These are phyloP conservation scores for Rhinopomastus cyanomelas DNA, from an alignment of 2,113 vertebrate species.

Conservation along the genomic window DNA sequence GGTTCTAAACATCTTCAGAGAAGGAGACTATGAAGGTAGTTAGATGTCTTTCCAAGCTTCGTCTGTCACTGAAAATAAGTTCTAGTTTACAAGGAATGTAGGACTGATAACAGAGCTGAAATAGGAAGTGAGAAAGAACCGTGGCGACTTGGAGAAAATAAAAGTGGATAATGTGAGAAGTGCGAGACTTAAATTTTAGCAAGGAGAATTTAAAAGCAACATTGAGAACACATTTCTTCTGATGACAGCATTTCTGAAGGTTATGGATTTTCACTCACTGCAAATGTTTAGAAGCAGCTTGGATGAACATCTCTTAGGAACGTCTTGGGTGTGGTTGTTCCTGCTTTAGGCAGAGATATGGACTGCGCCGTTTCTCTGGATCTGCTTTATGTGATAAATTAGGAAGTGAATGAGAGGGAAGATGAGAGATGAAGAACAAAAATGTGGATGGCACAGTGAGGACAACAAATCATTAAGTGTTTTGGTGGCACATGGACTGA, in stretches of 20 bases:
- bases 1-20: no score
- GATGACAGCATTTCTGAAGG: background rate
- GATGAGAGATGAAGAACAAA: background rate
- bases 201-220: background rate
- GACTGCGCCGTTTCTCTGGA: background rate
- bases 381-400: background rate
- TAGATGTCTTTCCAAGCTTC: background rate
- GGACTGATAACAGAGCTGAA: background rate
- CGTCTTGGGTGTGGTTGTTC: background rate
- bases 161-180: background rate
- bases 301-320: background rate
- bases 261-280: background rate
- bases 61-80: background rate
- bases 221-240: background rate
- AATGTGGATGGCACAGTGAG: background rate
- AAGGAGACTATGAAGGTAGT: background rate
- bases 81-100: background rate
- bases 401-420: background rate
- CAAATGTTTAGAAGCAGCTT: background rate
- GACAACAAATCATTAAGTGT: background rate
- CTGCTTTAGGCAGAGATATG: background rate
- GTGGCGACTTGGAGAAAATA: background rate
- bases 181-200: background rate
- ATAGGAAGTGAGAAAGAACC: background rate
- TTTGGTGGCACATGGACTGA: background rate